These are phyloP conservation scores for Xylocampa areola DNA, from an alignment of 2,888 invertebrate species.

Conservation along the genomic window DNA sequence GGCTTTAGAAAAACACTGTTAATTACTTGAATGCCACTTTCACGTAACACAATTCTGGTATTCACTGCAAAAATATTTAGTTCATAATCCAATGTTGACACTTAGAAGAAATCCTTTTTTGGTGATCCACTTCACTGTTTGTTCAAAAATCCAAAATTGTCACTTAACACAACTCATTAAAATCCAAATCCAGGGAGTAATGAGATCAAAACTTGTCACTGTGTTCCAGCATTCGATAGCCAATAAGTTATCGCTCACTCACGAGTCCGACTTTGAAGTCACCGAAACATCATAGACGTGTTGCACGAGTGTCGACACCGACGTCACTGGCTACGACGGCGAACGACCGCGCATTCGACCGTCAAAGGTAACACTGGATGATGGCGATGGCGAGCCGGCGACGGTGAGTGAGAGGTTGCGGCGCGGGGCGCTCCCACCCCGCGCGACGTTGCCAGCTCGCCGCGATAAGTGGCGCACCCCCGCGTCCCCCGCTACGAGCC, in stretches of 20 bases:
- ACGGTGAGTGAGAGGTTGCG: conserved; percentile 91
- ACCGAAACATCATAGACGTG: conserved; percentile 89
- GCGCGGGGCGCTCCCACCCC: conserved; percentile 88
- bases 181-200: conserved; percentile 84
- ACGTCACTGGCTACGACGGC: conserved; percentile 88
- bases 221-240: conserved; percentile 92
- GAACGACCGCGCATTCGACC: conserved; percentile 87
- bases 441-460: conserved; percentile 89
- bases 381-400: conserved; percentile 87
- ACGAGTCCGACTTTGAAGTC: conserved; percentile 87
- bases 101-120: conserved; percentile 82
- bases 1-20: conserved; percentile 67
- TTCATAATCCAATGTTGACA: conserved; percentile 81
- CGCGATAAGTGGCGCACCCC: conserved; percentile 90
- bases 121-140: conserved; percentile 85
- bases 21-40: conserved; percentile 77
- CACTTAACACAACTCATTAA: conserved; percentile 82
- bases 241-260: conserved; percentile 86
- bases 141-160: conserved; percentile 78
- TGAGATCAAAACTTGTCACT: conserved; percentile 90
- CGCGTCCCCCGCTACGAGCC: conserved; percentile 85
- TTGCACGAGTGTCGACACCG: conserved; percentile 88
- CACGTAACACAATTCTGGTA: conserved; percentile 71
- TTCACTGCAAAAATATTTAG: conserved; percentile 71
- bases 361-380: conserved; percentile 91